phyloP scores from a whole-genome alignment of 2,797 vertebrate genomes.

The Lates japonicus region DNA sequence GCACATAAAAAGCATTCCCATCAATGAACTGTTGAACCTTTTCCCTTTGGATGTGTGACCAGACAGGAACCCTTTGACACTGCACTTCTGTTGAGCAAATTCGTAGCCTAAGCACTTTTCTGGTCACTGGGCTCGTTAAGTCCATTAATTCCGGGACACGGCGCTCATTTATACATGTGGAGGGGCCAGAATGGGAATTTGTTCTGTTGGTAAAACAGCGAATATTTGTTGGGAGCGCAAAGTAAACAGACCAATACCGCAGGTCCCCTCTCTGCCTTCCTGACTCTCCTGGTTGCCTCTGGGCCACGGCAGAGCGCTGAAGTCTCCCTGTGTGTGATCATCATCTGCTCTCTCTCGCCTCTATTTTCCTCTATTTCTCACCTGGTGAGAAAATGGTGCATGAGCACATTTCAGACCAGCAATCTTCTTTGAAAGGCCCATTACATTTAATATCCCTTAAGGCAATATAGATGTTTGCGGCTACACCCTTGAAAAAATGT shows the following conservation, averaged over 20 bases:
- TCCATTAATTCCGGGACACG: conserved; percentile 88
- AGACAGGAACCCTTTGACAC: conserved; percentile 88
- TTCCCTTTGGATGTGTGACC: conserved; percentile 85
- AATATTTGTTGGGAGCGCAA: conserved; percentile 86
- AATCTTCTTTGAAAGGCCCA: conserved; percentile 24
- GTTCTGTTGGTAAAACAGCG: conserved; percentile 88
- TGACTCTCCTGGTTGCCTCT: conserved; percentile 61
- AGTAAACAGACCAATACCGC: conserved; percentile 80
- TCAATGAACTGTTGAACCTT: conserved; percentile 88
- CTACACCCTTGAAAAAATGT: conserved; percentile 51
- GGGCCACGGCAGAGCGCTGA: conserved; percentile 23
- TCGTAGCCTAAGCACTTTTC: conserved; percentile 87
- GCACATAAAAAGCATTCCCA: conserved; percentile 89
- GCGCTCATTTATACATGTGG: conserved; percentile 85
- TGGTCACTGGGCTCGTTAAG: conserved; percentile 87
- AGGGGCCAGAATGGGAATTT: conserved; percentile 87
- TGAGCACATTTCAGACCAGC: conserved; percentile 2
- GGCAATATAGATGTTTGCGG: conserved; percentile 45
- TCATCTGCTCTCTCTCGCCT: conserved; percentile 17
- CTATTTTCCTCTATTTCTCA: conserved; percentile 24
- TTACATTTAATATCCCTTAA: conserved; percentile 47
- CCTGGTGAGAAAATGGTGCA: conserved; percentile 26
- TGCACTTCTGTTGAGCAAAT: conserved; percentile 87
- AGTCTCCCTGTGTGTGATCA: conserved; percentile 32
- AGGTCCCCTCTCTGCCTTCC: conserved; percentile 70